phyloP scores from a whole-genome alignment of 2,888 invertebrate species.

The Cylindroiulus punctatus region DNA sequence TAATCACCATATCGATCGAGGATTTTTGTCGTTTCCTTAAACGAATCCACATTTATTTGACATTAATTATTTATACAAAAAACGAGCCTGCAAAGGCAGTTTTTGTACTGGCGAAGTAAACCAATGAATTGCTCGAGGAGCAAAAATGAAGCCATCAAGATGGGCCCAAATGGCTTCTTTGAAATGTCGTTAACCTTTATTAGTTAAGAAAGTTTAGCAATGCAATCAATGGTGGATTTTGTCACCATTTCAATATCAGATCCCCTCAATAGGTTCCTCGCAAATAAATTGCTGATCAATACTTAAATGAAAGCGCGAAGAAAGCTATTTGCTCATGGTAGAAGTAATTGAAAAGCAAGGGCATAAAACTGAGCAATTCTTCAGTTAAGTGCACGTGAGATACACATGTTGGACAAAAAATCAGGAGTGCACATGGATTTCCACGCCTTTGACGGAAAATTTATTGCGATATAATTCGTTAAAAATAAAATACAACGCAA shows the following conservation, averaged over 20 bases:
- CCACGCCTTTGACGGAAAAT: too few species aligned
- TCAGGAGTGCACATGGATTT: too few species aligned
- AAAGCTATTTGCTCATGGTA: background rate
- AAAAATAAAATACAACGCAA: too few species aligned
- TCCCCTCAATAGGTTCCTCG: background rate
- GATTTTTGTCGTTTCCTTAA: slow-evolving; percentile 29
- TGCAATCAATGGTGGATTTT: background rate
- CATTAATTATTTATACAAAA: slow-evolving; percentile 45
- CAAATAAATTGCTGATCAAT: slow-evolving; percentile 30
- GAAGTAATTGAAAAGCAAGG: background rate
- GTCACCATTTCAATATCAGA: background rate
- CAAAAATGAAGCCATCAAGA: slow-evolving; percentile 6
- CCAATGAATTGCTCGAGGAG: background rate
- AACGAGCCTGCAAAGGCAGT: background rate
- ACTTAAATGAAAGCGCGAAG: background rate
- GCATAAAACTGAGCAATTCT: background rate
- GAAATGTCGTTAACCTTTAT: slow-evolving; percentile 40
- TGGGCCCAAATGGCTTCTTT: background rate
- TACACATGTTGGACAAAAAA: background rate
- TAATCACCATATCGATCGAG: background rate
- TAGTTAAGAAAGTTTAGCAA: background rate
- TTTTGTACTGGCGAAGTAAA: slow-evolving; percentile 27
- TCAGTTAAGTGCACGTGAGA: background rate
- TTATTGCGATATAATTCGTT: too few species aligned
- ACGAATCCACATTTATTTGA: slow-evolving; percentile 36